A percentile compares a stretch with the other conserved stretches of the same genome.
phyloP scores from a whole-genome alignment of 2,113 vertebrate species.

The Cricetomys ansorgei region DNA sequence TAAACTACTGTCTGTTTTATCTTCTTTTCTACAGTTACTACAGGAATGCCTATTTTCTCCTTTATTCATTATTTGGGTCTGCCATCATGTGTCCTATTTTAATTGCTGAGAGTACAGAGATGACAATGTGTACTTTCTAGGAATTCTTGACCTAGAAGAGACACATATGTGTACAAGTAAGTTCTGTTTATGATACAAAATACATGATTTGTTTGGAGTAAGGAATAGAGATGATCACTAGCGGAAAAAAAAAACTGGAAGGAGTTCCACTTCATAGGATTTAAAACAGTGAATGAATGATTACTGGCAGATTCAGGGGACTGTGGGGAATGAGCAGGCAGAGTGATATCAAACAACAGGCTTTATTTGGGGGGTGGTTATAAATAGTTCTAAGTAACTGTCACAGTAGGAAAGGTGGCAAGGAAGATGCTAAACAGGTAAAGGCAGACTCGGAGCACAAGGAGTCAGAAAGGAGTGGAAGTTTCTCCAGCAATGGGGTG shows the following conservation, averaged over 20 bases:
- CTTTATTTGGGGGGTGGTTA: neutral
- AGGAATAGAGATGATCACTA: neutral
- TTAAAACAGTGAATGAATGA: neutral
- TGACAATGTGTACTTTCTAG: neutral
- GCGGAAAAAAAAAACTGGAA: neutral
- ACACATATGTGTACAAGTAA: neutral
- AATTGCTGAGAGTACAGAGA: neutral
- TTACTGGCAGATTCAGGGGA: neutral
- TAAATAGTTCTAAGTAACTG: neutral
- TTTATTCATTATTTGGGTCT: neutral
- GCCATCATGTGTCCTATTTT: neutral
- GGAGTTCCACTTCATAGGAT: neutral
- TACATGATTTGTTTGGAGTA: conserved; percentile 2
- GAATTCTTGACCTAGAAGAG: neutral
- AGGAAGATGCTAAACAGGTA: neutral
- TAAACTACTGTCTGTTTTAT: neutral
- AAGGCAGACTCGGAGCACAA: neutral
- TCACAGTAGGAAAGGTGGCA: neutral
- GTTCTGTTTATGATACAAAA: neutral
- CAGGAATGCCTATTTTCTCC: neutral
- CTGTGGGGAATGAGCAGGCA: neutral
- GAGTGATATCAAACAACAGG: neutral
- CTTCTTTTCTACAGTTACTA: neutral
- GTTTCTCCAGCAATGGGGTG: neutral
- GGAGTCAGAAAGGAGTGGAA: neutral